Conservation (phyloP, 64 coral and sea anemone genomes). For the Pocillopora verrucosa region DNA sequence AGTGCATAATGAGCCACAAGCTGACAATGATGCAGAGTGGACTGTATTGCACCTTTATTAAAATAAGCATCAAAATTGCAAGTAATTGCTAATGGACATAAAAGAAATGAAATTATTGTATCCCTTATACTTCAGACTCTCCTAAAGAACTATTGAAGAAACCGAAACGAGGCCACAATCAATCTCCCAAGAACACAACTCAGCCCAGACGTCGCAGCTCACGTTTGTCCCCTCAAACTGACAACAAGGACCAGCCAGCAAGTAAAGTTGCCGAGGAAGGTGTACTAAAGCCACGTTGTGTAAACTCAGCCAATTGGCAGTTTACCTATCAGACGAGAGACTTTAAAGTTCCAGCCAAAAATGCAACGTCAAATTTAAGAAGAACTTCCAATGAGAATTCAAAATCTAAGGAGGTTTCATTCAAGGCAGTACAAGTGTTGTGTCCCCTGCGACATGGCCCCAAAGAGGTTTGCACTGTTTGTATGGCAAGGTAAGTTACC, state of each 20-base stretch:
- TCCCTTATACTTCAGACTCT: background rate
- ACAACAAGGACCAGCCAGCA: conserved; percentile 8
- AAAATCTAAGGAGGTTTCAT: conserved; percentile 3
- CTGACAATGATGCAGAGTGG: too few species aligned
- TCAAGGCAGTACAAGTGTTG: conserved; percentile 14
- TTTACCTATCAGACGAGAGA: conserved; percentile 45
- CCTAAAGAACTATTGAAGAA: conserved; percentile 11
- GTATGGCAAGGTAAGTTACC: conserved; percentile 61
- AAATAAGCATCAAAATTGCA: too few species aligned
- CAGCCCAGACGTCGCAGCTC: conserved; percentile 47
- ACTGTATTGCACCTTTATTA: too few species aligned
- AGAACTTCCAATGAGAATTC: conserved; percentile 13
- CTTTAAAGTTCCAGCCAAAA: conserved; percentile 53
- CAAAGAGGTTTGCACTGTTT: conserved; percentile 64
- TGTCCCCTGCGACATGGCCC: conserved; percentile 59
- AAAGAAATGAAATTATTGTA: background rate
- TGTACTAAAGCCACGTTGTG: conserved; percentile 37
- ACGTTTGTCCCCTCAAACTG: conserved; percentile 53
- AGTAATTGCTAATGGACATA: too few species aligned
- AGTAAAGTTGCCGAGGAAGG: conserved; percentile 9
- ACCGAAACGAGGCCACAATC: background rate
- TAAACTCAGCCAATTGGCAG: conserved; percentile 36
- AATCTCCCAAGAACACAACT: conserved; percentile 29
- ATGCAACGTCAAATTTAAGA: conserved; percentile 30
- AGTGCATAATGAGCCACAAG: too few species aligned